A percentile compares a stretch with the other conserved stretches of the same genome.
phyloP scores from a whole-genome alignment of 2,113 vertebrate genomes.

The Dipodomys merriami region DNA sequence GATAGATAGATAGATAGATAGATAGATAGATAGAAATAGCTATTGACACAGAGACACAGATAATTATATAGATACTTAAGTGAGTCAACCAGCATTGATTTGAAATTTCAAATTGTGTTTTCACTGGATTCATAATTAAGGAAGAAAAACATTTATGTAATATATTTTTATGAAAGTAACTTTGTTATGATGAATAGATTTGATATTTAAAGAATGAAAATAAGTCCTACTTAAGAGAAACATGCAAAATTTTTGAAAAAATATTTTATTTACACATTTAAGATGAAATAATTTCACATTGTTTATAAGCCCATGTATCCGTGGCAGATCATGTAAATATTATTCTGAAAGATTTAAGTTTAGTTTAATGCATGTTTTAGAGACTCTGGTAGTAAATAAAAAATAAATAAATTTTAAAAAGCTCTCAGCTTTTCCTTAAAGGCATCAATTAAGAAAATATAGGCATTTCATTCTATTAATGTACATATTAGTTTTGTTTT shows the following conservation, averaged over 20 bases:
- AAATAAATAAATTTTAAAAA: background rate
- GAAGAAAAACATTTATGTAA: background rate
- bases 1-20: too few relatives aligned
- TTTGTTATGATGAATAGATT: background rate
- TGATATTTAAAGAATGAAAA: background rate
- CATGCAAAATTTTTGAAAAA: background rate
- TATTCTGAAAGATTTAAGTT: background rate
- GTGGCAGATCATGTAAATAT: background rate
- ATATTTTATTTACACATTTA: background rate
- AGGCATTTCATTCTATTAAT: background rate
- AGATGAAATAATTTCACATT: background rate
- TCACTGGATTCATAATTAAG: background rate
- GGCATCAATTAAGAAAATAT: background rate
- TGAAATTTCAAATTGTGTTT: background rate
- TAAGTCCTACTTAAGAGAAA: background rate
- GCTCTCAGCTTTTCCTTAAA: background rate
- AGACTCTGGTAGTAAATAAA: background rate
- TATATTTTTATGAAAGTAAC: background rate
- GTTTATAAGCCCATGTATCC: background rate
- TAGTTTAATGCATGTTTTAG: background rate
- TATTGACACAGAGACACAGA: too few relatives aligned
- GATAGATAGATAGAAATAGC: too few relatives aligned
- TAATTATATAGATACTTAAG: too few relatives aligned
- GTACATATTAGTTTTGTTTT: too few relatives aligned
- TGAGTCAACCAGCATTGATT: background rate